Percentiles rank a stretch among this genome's conserved stretches.
Conservation (phyloP, 2,797 vertebrate genomes). For the Rhabdomys pumilio region DNA sequence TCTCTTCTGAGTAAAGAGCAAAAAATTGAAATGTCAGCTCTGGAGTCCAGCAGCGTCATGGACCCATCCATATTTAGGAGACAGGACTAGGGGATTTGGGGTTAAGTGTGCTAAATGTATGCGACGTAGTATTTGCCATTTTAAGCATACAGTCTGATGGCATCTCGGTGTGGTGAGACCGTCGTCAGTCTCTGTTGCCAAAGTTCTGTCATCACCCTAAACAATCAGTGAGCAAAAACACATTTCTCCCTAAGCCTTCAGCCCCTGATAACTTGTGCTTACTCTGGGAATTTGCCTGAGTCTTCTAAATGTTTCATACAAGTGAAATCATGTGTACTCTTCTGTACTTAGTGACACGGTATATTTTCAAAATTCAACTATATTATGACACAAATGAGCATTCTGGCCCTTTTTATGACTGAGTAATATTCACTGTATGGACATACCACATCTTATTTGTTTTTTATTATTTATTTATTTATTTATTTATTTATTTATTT, state of each 20-base stretch:
- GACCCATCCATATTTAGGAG: background rate
- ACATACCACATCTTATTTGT: background rate
- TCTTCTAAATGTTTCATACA: background rate
- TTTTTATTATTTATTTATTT: too few relatives aligned
- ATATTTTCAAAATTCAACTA: background rate
- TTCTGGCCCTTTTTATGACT: background rate
- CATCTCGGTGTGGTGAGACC: background rate
- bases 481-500: too few relatives aligned
- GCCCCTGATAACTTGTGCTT: conserved; percentile 34
- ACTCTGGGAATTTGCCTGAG: conserved; percentile 33
- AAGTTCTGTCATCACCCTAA: conserved; percentile 5
- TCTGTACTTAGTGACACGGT: background rate
- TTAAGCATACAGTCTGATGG: background rate
- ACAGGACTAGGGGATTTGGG: background rate
- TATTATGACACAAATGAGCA: background rate
- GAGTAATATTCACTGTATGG: background rate
- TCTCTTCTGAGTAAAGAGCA: background rate
- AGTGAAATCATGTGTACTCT: background rate
- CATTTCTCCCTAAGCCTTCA: background rate
- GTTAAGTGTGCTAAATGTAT: background rate
- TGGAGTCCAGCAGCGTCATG: background rate
- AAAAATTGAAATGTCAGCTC: conserved; percentile 20
- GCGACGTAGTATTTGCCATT: background rate
- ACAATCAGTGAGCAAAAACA: conserved; percentile 10
- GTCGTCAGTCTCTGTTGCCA: background rate